phyloP scores from a whole-genome alignment of 2,888 invertebrate species.

The Cabera pusaria region DNA sequence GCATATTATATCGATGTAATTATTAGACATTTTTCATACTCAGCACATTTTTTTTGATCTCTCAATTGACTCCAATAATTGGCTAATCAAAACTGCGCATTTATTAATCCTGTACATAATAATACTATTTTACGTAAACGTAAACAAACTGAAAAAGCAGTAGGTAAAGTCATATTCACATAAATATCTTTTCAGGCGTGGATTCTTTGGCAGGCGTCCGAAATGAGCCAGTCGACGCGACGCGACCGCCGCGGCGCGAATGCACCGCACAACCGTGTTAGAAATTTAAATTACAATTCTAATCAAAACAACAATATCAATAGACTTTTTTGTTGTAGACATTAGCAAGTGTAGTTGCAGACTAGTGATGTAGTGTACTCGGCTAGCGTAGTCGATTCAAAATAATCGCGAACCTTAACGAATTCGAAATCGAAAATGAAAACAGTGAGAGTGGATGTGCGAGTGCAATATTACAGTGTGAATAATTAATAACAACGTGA shows the following conservation, averaged over 20 bases:
- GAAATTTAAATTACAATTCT: conserved; percentile 43
- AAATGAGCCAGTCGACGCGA: conserved; percentile 69
- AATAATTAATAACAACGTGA: conserved; percentile 27
- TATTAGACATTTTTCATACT: too few relatives aligned
- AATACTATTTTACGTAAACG: too few relatives aligned
- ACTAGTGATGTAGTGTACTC: conserved; percentile 18
- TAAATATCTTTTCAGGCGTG: conserved; percentile 74
- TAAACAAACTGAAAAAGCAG: too few relatives aligned
- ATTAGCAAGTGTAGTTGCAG: conserved; percentile 11
- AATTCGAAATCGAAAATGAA: conserved; percentile 40
- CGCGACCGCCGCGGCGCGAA: conserved; percentile 64
- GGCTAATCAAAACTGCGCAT: too few relatives aligned
- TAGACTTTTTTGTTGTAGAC: conserved; percentile 31
- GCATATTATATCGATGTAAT: too few relatives aligned
- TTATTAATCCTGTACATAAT: too few relatives aligned
- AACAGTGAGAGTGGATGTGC: conserved; percentile 38
- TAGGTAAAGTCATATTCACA: conserved; percentile 65
- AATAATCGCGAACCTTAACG: conserved; percentile 18
- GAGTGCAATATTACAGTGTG: conserved; percentile 28
- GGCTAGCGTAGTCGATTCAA: conserved; percentile 4
- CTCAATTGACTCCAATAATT: too few relatives aligned
- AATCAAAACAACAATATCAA: conserved; percentile 20
- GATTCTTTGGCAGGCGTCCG: conserved; percentile 76
- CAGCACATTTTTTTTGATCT: too few relatives aligned
- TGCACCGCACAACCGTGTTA: conserved; percentile 58